Evolutionary conservation across 2,113 vertebrate genomes (phyloP).

Genomic region (Origma solitaria): DNA sequence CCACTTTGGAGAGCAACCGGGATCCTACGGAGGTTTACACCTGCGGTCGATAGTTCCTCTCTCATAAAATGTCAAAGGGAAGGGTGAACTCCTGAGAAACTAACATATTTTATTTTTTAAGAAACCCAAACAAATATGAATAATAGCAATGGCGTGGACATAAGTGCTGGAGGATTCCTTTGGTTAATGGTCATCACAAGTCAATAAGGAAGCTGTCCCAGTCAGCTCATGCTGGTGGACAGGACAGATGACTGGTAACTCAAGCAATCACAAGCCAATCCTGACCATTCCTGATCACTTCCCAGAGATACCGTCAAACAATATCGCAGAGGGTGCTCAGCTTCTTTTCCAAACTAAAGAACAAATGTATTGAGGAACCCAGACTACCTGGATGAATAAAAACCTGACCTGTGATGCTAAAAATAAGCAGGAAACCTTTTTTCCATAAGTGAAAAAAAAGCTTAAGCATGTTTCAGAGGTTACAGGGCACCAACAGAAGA

Average conservation of each 20-base stretch:
- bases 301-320: background rate
- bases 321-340: background rate
- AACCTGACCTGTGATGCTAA: background rate
- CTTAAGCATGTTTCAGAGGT: background rate
- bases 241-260: background rate
- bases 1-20: background rate
- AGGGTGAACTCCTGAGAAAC: background rate
- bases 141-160: rapidly evolving
- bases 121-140: background rate
- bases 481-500: background rate
- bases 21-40: background rate
- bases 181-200: background rate
- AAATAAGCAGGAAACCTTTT: background rate
- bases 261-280: background rate
- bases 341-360: background rate
- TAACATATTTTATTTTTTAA: background rate
- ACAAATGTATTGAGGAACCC: background rate
- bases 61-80: background rate
- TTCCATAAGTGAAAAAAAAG: background rate
- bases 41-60: background rate
- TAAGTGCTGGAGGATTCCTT: background rate
- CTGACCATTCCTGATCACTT: background rate
- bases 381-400: background rate
- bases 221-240: background rate
- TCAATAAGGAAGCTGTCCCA: background rate